Evolutionary conservation across 2,888 invertebrate species (phyloP).

Genomic region (Synergus umbraculus): DNA sequence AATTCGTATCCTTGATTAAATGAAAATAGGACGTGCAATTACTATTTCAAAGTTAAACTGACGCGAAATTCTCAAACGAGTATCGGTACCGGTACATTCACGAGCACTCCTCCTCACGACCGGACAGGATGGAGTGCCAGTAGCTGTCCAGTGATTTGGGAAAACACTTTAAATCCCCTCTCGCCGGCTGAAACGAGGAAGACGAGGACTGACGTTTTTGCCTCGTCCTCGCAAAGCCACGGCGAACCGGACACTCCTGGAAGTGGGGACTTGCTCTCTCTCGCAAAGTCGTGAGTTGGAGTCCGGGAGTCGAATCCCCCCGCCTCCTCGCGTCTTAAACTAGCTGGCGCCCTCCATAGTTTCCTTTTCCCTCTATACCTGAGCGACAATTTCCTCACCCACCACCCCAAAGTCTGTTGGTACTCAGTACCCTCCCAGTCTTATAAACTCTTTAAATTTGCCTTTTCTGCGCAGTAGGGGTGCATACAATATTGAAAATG

Average conservation of each 20-base stretch:
- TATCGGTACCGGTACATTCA: constrained; percentile 11
- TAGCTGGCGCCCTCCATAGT: constrained; percentile 26
- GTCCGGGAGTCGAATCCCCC: constrained; percentile 45
- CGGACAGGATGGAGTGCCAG: constrained; percentile 6
- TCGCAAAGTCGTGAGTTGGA: constrained; percentile 41
- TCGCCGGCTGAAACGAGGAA: constrained; percentile 6
- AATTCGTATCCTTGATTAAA: background rate
- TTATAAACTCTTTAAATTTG: too few species aligned
- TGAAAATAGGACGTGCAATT: background rate
- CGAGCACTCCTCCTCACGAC: background rate
- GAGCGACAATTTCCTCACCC: constrained; percentile 45
- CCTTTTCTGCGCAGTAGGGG: too few species aligned
- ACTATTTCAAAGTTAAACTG: background rate
- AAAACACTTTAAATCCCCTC: constrained; percentile 25
- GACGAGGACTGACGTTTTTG: constrained; percentile 46
- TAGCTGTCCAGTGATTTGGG: constrained; percentile 16
- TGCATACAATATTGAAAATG: too few species aligned
- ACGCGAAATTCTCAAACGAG: background rate
- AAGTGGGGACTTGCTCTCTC: constrained; percentile 56
- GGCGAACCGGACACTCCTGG: constrained; percentile 68
- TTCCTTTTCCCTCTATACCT: constrained; percentile 20
- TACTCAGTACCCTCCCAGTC: background rate
- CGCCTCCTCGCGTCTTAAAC: constrained; percentile 17
- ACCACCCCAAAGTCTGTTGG: background rate
- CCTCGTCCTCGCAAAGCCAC: constrained; percentile 64